Evolutionary conservation across 2,888 invertebrate genomes (phyloP).

Genomic region (Axea sp.): DNA sequence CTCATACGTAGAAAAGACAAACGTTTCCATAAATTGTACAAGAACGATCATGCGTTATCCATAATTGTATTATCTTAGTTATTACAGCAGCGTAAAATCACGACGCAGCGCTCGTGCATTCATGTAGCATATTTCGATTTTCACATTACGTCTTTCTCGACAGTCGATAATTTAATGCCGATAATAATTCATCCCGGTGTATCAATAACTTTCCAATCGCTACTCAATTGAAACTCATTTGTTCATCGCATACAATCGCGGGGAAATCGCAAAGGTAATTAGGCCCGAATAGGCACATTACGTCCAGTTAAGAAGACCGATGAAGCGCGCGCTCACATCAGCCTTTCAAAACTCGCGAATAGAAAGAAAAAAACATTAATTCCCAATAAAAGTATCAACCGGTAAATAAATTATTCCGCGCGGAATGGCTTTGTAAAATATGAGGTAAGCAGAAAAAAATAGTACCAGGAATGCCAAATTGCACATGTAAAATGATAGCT

Average conservation of each 20-base stretch:
- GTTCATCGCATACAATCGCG: constrained; percentile 48
- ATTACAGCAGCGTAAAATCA: constrained; percentile 39
- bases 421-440: constrained; percentile 34
- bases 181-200: constrained; percentile 55
- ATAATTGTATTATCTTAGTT: constrained; percentile 39
- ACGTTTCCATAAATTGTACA: constrained; percentile 43
- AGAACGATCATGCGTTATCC: constrained; percentile 11
- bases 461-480: constrained; percentile 31
- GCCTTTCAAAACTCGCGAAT: constrained; percentile 1
- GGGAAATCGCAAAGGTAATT: constrained; percentile 51
- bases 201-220: constrained; percentile 61
- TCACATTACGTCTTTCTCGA: constrained; percentile 56
- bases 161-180: constrained; percentile 61
- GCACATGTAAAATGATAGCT: constrained; percentile 51
- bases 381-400: constrained; percentile 39
- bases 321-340: constrained; percentile 10
- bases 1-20: constrained; percentile 30
- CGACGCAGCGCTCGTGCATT: constrained; percentile 17
- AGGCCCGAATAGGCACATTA: constrained; percentile 46
- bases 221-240: constrained; percentile 59
- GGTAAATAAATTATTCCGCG: constrained; percentile 41
- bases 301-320: constrained; percentile 40
- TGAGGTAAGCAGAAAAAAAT: constrained; percentile 42
- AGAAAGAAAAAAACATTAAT: constrained; percentile 19
- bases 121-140: constrained; percentile 49